Evolutionary conservation across 2,113 vertebrate species (phyloP), one percentile per base, ranked within the genome.

Genomic region (Trinectes maculatus): DNA sequence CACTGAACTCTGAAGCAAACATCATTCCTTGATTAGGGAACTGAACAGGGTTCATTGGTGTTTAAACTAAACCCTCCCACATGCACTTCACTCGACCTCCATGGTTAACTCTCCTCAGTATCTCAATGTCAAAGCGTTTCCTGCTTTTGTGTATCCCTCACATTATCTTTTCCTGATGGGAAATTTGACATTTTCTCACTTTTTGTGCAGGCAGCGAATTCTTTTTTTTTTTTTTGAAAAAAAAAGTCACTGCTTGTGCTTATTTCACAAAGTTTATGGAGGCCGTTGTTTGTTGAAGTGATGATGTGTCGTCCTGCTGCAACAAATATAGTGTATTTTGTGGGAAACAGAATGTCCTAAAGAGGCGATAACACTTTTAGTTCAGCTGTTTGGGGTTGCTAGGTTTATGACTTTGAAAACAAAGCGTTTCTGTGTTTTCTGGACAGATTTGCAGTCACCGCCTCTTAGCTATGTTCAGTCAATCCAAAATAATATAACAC

Each of bases 401-500:
- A 52, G 22, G 13, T 37, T 73, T 73, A 40, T 25, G 46, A 65
- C 58, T 74, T 25, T 65, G 22, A 55, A 33, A 66, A 57, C 54
- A 34, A 49, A 66, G 5, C 10, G 4, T 57, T n/a, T n/a, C n/a
- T 56, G 28, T 69, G 18, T 43, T 47, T 54, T 55, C 21, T 9
- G 4, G 6, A 13, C 29, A 44, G 19, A 7, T 51, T 18, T 36
- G 34, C 29, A 36, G n/a, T 64, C 33, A 2, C 44, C 49, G 39
- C 39, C 29, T 61, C 22, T 8, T 56, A 16, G 59, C 46, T 58
- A 33, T 79, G 24, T 68, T 55, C 56, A 53, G 28, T 1, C 48
- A 58, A 40, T 36, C 26, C 22, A 57, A 25, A 71, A 65, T 33
- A 69, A 68, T 31, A 24, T 3, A n/a, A 11, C 26, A 43, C 5